Percentiles rank a stretch among this genome's conserved stretches.
Evolutionary conservation across 2,797 vertebrate genomes (phyloP).

Genomic region (Pseudomugil tenellus): DNA sequence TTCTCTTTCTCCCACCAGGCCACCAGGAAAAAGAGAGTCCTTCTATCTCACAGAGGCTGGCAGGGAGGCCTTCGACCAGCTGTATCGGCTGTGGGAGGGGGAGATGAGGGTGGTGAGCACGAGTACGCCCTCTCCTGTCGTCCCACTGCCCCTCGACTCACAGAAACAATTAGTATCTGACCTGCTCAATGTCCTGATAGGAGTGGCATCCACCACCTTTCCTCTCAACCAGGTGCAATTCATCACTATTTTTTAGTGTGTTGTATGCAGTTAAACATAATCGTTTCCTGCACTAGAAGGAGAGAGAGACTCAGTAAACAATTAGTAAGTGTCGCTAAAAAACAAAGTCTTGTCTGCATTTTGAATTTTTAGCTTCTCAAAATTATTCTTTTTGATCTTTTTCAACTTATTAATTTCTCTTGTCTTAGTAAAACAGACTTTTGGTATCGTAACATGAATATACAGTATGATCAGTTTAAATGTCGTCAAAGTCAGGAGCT

Average conservation of each 20-base stretch:
- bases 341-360: constrained; percentile 34
- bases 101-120: constrained; percentile 86
- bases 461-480: neutral
- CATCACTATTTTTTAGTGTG: constrained; percentile 32
- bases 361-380: constrained; percentile 37
- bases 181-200: constrained; percentile 93
- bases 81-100: constrained; percentile 89
- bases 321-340: constrained; percentile 11
- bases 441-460: neutral
- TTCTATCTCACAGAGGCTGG: constrained; percentile 94
- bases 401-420: constrained; percentile 14
- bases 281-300: constrained; percentile 14
- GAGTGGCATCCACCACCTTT: constrained; percentile 92
- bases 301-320: constrained; percentile 30
- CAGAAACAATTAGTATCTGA: constrained; percentile 92
- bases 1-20: constrained; percentile 72
- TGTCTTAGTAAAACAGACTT: neutral
- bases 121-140: constrained; percentile 79
- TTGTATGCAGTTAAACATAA: constrained; percentile 28
- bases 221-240: constrained; percentile 89
- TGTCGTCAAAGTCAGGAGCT: neutral
- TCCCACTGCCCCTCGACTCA: constrained; percentile 85
- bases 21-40: constrained; percentile 91
- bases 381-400: constrained; percentile 14
- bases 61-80: constrained; percentile 92